Evolutionary conservation across 1,140 invertebrate species (phyloP), one percentile per base, ranked within the genome.

Genomic region (Drosophila sturtevanti): DNA sequence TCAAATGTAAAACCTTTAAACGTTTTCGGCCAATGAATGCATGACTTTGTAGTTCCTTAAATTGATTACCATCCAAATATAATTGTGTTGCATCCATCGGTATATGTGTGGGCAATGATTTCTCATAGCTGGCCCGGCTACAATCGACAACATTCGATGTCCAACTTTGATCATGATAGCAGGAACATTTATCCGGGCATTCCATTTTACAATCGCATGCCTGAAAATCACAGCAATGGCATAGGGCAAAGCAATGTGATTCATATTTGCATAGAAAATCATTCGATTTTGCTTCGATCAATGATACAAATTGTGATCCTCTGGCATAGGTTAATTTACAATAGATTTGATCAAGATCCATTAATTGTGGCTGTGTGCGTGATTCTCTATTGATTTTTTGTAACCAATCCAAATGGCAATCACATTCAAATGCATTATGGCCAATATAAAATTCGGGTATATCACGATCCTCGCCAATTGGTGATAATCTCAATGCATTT

Each of bases 191-290:
- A 54, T 94, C 94, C 18, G 97, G 97, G 86, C 97, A 98, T 18
- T 96, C 98, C 97, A 98, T 98, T 93, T 98, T 97, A 93, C 97
- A 98, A 90, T 98, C 96, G 92, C 97, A 98, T 21, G 97, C 97
- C 91, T 98, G 97, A 85, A 97, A 98, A 89, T 98, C 97, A 91
- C 97, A 98, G 92, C 97, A 98, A 76, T 98, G 96, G 90, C 97
- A 98, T 48, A 97, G 91, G 0, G 97, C 95, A 87, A 97, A 97
- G 92, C 97, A 98, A 79, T 98, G 97, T 51, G 95, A 95, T 37
- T 97, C 95, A 89, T 98, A 98, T 90, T 97, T 96, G 92, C 97
- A 98, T 34, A 98, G 94, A 92, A 98, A 98, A 89, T 98, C 96
- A 84, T 96, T 95, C 52, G 97, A 94, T 35, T 96, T 95, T 6